phyloP scores from a whole-genome alignment of 2,888 invertebrate genomes.

The Miltochrista miniata region DNA sequence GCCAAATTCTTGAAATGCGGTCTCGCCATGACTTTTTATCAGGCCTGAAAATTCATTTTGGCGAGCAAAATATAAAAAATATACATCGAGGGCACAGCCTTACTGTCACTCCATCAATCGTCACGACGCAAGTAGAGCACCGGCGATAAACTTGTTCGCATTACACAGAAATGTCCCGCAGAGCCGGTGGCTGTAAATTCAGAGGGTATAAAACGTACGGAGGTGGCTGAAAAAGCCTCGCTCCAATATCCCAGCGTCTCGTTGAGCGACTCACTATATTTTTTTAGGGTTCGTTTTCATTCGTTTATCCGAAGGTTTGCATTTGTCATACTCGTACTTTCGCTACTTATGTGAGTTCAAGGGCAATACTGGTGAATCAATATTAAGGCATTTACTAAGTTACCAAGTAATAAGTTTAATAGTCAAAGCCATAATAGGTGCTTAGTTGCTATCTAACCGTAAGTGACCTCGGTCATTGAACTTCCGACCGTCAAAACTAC shows the following conservation, averaged over 20 bases:
- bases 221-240: conserved; percentile 22
- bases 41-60: no score
- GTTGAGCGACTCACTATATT: conserved; percentile 36
- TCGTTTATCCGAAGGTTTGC: conserved; percentile 25
- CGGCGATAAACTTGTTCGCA: conserved; percentile 37
- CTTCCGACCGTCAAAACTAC: no score
- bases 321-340: not conserved
- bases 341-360: no score
- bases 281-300: conserved; percentile 41
- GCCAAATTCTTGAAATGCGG: no score
- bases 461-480: no score
- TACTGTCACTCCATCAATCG: conserved; percentile 2
- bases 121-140: conserved; percentile 20
- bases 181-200: conserved; percentile 35
- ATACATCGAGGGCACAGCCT: not conserved
- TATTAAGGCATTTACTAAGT: no score
- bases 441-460: no score
- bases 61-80: no score
- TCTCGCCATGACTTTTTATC: no score
- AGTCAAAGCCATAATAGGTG: no score
- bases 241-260: conserved; percentile 11
- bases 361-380: no score
- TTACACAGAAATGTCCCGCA: conserved; percentile 32
- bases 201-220: conserved; percentile 34
- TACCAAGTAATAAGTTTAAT: no score